Evolutionary conservation across 2,113 vertebrate genomes (phyloP).

Genomic region (Loxodonta africana): DNA sequence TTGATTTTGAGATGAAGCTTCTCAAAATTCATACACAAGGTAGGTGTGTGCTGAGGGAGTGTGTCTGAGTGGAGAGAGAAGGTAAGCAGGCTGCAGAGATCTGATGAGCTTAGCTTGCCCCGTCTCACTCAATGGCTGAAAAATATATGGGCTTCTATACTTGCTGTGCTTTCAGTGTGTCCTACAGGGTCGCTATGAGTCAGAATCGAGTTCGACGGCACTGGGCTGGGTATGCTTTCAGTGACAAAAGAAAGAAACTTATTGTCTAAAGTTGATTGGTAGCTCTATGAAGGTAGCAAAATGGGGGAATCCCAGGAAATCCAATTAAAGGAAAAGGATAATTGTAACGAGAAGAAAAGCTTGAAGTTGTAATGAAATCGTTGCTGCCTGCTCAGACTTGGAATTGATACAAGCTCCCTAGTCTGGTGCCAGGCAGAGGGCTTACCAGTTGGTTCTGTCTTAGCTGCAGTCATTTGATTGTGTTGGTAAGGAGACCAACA

Average conservation of each 20-base stretch:
- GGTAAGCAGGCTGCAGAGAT: slow-evolving; percentile 44
- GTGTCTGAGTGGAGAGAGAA: slow-evolving; percentile 25
- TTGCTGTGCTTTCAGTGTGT: slow-evolving; percentile 23
- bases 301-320: slow-evolving; percentile 28
- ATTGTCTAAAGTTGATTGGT: slow-evolving; percentile 44
- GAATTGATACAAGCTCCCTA: slow-evolving; percentile 58
- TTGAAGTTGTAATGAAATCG: slow-evolving; percentile 56
- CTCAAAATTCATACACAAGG: slow-evolving; percentile 16
- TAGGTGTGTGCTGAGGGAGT: slow-evolving; percentile 36
- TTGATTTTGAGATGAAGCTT: slow-evolving; percentile 46
- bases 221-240: neutral
- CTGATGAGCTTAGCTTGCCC: neutral
- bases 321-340: slow-evolving; percentile 4
- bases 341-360: slow-evolving; percentile 51
- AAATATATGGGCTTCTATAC: neutral
- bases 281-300: slow-evolving; percentile 37
- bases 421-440: slow-evolving; percentile 58
- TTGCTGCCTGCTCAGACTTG: slow-evolving; percentile 50
- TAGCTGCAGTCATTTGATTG: slow-evolving; percentile 72
- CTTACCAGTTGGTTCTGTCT: slow-evolving; percentile 50
- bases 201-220: no score
- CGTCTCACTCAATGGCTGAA: neutral
- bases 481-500: slow-evolving; percentile 72
- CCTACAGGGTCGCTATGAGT: no score
- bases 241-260: slow-evolving; percentile 41